phyloP scores from a whole-genome alignment of 2,113 vertebrate genomes.

The Condylura cristata region DNA sequence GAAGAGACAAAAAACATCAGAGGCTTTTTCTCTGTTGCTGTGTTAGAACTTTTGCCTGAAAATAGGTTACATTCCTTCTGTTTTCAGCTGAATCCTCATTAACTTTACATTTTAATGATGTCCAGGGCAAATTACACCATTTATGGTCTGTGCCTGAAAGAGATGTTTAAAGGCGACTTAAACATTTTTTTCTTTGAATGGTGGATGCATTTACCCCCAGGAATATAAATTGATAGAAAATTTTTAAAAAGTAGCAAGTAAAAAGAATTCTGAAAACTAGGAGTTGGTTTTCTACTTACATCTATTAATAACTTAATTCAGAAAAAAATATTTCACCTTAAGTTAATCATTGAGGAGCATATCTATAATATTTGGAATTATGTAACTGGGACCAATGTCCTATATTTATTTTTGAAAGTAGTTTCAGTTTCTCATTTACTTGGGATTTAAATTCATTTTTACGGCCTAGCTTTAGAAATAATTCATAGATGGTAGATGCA shows the following conservation, averaged over 20 bases:
- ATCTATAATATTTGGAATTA: constrained; percentile 65
- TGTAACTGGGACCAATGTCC: constrained; percentile 64
- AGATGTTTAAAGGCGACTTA: constrained; percentile 86
- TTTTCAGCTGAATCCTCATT: constrained; percentile 95
- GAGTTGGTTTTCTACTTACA: constrained; percentile 40
- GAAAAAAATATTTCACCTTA: constrained; percentile 53
- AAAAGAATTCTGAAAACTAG: constrained; percentile 33
- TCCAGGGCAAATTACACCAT: constrained; percentile 88
- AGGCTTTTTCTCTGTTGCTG: constrained; percentile 91
- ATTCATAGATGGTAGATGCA: constrained; percentile 72
- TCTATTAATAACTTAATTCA: constrained; percentile 51
- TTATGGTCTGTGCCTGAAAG: constrained; percentile 88
- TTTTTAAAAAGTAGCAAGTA: constrained; percentile 56
- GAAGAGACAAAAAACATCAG: constrained; percentile 96
- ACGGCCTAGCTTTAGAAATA: constrained; percentile 80
- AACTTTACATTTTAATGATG: constrained; percentile 97
- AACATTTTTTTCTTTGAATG: constrained; percentile 80
- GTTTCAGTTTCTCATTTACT: constrained; percentile 71
- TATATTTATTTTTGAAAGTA: constrained; percentile 77
- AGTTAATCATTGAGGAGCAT: constrained; percentile 51
- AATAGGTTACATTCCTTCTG: constrained; percentile 94
- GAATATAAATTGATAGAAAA: constrained; percentile 82
- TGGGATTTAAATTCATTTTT: constrained; percentile 73
- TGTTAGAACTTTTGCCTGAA: constrained; percentile 95
- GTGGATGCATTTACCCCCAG: constrained; percentile 79